Evolutionary conservation across 2,888 invertebrate species (phyloP).

Genomic region (Ophion costatus): DNA sequence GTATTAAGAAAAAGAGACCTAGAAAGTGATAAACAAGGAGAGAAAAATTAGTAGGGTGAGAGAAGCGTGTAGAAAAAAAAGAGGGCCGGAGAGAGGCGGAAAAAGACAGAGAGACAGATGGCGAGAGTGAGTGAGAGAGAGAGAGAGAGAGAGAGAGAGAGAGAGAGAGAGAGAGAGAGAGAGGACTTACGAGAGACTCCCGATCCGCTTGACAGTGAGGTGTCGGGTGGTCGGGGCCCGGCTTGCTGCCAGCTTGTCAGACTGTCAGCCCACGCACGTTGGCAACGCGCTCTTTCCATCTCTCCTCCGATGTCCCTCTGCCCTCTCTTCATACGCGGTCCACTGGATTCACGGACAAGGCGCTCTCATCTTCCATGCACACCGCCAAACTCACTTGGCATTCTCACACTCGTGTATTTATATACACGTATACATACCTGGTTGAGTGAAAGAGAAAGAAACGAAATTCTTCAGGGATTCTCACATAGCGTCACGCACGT

Average conservation of each 20-base stretch:
- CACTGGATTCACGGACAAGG: slow-evolving; percentile 61
- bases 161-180: slow-evolving; percentile 43
- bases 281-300: slow-evolving; percentile 71
- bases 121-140: slow-evolving; percentile 20
- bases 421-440: slow-evolving; percentile 10
- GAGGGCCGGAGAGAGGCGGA: slow-evolving; percentile 5
- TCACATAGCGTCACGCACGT: slow-evolving; percentile 44
- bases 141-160: slow-evolving; percentile 17
- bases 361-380: slow-evolving; percentile 48
- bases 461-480: slow-evolving; percentile 18
- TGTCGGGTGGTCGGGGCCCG: slow-evolving; percentile 81
- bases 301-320: slow-evolving; percentile 20
- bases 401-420: slow-evolving; percentile 47
- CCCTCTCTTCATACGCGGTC: slow-evolving; percentile 38
- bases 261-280: slow-evolving; percentile 82
- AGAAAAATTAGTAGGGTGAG: slow-evolving; percentile 16
- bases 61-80: slow-evolving; percentile 26
- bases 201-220: slow-evolving; percentile 80
- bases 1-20: slow-evolving; percentile 21
- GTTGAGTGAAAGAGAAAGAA: neutral
- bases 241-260: slow-evolving; percentile 82
- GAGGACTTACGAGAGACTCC: slow-evolving; percentile 78
- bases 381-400: slow-evolving; percentile 45
- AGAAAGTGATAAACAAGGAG: slow-evolving; percentile 22
- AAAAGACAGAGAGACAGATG: slow-evolving; percentile 13